Conservation (phyloP, 1,140 invertebrate genomes). For the Heliothis virescens region DNA sequence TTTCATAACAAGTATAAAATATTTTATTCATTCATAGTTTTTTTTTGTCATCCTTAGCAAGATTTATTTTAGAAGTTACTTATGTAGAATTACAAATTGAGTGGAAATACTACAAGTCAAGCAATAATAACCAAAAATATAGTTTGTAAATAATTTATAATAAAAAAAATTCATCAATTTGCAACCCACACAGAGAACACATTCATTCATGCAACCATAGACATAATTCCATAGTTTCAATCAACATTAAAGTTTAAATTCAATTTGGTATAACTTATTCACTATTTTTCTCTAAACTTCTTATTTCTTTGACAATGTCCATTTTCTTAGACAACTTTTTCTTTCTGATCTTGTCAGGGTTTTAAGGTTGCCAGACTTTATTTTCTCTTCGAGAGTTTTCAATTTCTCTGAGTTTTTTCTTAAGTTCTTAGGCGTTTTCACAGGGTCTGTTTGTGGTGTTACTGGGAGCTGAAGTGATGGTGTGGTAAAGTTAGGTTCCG, state of each 20-base stretch:
- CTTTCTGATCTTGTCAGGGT: conserved; percentile 96
- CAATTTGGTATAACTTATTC: conserved; percentile 69
- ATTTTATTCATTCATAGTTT: not conserved
- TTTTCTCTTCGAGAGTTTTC: conserved; percentile 94
- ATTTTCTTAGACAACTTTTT: conserved; percentile 94
- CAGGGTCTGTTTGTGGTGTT: conserved; percentile 75
- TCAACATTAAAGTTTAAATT: conserved; percentile 53
- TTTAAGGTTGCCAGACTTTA: conserved; percentile 91
- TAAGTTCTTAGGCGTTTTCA: conserved; percentile 95
- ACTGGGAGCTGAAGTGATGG: conserved; percentile 61
- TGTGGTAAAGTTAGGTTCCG: conserved; percentile 71
- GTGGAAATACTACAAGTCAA: too few species aligned
- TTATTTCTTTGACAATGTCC: conserved; percentile 91
- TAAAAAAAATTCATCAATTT: conserved; percentile 56
- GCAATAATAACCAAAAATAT: not conserved
- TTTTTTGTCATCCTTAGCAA: not conserved
- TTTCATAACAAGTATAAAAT: not conserved
- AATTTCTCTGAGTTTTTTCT: conserved; percentile 97
- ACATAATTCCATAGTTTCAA: conserved; percentile 50
- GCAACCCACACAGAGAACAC: conserved; percentile 41
- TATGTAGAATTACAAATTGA: too few species aligned
- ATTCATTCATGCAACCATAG: conserved; percentile 43
- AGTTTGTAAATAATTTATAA: conserved; percentile 69
- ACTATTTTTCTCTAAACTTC: conserved; percentile 74
- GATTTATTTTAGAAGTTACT: too few species aligned